Evolutionary conservation across 2,888 invertebrate species (phyloP).

Genomic region (Epistrophe grossulariae): DNA sequence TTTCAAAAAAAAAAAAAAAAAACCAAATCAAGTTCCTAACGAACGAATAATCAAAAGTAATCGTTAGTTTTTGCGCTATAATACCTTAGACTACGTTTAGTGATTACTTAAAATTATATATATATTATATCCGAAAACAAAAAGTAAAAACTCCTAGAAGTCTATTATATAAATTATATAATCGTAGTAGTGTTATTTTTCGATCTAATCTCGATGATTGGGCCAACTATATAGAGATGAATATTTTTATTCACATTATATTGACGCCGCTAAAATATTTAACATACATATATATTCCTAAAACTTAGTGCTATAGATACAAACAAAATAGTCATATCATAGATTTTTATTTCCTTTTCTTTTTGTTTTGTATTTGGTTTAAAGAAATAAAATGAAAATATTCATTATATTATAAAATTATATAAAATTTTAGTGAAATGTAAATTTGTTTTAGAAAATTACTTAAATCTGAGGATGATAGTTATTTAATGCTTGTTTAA

Average conservation of each 20-base stretch:
- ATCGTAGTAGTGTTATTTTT: constrained; percentile 56
- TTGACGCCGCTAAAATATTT: constrained; percentile 50
- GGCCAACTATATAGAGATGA: constrained; percentile 53
- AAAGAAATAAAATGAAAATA: constrained; percentile 10
- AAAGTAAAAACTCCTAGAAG: constrained; percentile 48
- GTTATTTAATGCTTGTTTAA: constrained; percentile 54
- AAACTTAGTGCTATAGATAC: constrained; percentile 70
- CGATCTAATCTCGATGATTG: constrained; percentile 52
- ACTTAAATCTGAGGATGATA: constrained; percentile 24
- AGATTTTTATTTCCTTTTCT: constrained; percentile 39
- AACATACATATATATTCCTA: constrained; percentile 40
- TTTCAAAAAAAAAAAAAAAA: constrained; percentile 82
- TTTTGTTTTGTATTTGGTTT: constrained; percentile 11
- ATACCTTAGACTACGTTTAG: constrained; percentile 75
- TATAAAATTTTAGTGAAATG: constrained; percentile 32
- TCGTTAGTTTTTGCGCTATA: constrained; percentile 76
- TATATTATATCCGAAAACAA: constrained; percentile 39
- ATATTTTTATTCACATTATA: constrained; percentile 65
- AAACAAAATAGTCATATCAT: constrained; percentile 41
- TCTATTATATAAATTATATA: constrained; percentile 31
- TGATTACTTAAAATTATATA: constrained; percentile 58
- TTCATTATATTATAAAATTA: constrained; percentile 16
- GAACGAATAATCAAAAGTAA: constrained; percentile 74
- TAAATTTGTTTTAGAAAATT: constrained; percentile 32
- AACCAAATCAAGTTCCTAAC: constrained; percentile 70